Percentiles rank a stretch among this genome's conserved stretches.
Conservation (phyloP, 2,113 vertebrate species). For the Thomomys bottae region DNA sequence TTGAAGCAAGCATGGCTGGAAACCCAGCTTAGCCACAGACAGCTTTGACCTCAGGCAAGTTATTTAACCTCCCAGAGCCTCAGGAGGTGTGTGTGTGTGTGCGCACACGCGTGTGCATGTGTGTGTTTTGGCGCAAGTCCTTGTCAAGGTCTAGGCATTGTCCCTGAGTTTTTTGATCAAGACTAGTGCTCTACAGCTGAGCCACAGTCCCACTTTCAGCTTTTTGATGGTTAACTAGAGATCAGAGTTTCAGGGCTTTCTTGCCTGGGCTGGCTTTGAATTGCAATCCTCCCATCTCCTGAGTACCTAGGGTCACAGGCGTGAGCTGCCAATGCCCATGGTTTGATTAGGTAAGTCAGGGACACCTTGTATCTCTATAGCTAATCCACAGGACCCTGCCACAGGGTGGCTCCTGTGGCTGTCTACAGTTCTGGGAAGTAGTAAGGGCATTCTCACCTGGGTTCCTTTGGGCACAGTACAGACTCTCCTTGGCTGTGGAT, state of each 20-base stretch:
- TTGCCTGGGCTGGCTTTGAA: too few species aligned
- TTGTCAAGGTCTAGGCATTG: too few species aligned
- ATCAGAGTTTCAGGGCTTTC: too few species aligned
- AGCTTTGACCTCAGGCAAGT: background rate
- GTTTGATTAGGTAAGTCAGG: too few species aligned
- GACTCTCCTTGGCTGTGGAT: conserved; percentile 88
- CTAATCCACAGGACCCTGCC: background rate
- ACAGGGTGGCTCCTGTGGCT: accelerated
- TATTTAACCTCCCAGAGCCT: background rate
- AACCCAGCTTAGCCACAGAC: background rate
- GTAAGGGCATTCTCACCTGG: conserved; percentile 85
- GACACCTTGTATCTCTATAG: background rate
- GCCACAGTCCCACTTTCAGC: too few species aligned
- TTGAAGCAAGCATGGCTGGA: background rate
- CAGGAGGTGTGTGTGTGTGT: background rate
- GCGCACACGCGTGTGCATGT: background rate
- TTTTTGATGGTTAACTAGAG: too few species aligned
- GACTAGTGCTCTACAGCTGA: too few species aligned
- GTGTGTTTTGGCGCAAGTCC: too few species aligned
- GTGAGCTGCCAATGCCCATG: too few species aligned
- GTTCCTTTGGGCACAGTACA: conserved; percentile 94
- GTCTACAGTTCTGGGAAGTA: background rate
- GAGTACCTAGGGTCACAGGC: too few species aligned
- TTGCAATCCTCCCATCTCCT: too few species aligned
- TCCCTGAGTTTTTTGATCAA: too few species aligned